Evolutionary conservation across 2,797 vertebrate genomes (phyloP), one percentile per base, ranked within the genome.

Genomic region (Mionectes olivaceus): DNA sequence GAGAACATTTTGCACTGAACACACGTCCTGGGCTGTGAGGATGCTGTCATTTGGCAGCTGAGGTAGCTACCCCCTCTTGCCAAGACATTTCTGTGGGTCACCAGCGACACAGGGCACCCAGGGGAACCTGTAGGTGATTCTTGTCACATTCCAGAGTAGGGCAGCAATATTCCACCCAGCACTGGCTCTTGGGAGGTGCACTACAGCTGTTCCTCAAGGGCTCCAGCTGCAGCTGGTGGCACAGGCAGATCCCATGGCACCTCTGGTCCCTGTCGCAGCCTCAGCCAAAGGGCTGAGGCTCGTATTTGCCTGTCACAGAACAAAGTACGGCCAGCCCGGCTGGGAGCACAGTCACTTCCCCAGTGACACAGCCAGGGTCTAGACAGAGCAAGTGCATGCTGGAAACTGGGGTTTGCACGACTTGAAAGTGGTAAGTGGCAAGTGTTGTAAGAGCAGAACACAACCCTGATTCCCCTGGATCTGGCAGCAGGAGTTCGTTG

Each of bases 321-420:
- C 73, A 57, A 77, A 78, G 61, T 47, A 50, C 52, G 59, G 24
- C n/a, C 46, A 46, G 39, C 30, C 53, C 2, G 0, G 4, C 1
- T 0, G 1, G 76, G 60, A 93, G 35, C 30, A 19, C 33, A 43
- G 39, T 5, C 0, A 0, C 46, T 63, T 33, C 60, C 28, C 41
- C 24, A 24, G 60, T 64, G 64, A 21, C 71, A 19, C 60, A 53
- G 59, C 25, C 27, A 9, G 11, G 71, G 64, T 79, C 55, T 4
- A 28, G 59, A 13, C 60, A 68, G 78, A 79, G 71, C 43, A 70
- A 70, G 33, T 10, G 7, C 30, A 27, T 0, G 0, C 68, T 83
- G 15, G 4, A 59, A 83, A 30, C 14, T 47, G 22, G 37, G 77
- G 25, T 89, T 85, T 63, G 41, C 41, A n/a, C 27, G 41, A 27